Conservation (phyloP, 2,113 vertebrate species). For the Chlorodrepanis virens region DNA sequence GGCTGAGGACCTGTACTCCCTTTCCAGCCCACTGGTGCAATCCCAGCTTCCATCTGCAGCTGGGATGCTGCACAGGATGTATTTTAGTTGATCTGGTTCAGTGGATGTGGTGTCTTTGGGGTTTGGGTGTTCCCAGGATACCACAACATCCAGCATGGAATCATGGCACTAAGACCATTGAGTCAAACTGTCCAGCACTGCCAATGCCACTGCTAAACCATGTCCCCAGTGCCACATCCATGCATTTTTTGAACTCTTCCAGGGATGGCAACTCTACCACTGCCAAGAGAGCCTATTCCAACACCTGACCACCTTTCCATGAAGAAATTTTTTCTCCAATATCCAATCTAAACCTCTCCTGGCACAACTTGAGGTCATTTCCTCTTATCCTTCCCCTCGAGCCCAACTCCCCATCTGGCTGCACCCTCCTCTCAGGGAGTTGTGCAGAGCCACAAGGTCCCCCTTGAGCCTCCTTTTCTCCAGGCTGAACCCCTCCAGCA, state of each 20-base stretch:
- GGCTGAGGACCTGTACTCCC: background rate
- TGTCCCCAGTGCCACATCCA: background rate
- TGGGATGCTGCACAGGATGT: background rate
- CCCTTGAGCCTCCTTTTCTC: background rate
- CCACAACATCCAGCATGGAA: background rate
- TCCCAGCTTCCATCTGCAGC: background rate
- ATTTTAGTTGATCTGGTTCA: background rate
- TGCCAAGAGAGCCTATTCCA: background rate
- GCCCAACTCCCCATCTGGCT: rapidly evolving
- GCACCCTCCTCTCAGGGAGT: background rate
- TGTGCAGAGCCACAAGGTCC: background rate
- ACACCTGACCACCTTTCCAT: too few species aligned
- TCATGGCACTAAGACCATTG: background rate
- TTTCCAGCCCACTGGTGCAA: background rate
- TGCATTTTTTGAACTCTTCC: rapidly evolving
- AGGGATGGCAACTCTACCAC: background rate
- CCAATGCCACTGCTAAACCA: background rate
- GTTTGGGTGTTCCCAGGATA: background rate
- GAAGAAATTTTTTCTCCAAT: background rate
- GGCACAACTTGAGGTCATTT: background rate
- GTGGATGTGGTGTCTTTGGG: background rate
- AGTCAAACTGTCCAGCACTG: background rate
- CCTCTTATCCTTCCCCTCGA: background rate
- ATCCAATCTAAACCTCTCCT: background rate
- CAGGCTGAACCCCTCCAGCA: background rate